phyloP scores from a whole-genome alignment of 2,888 invertebrate species.

The Lottia gigantea region DNA sequence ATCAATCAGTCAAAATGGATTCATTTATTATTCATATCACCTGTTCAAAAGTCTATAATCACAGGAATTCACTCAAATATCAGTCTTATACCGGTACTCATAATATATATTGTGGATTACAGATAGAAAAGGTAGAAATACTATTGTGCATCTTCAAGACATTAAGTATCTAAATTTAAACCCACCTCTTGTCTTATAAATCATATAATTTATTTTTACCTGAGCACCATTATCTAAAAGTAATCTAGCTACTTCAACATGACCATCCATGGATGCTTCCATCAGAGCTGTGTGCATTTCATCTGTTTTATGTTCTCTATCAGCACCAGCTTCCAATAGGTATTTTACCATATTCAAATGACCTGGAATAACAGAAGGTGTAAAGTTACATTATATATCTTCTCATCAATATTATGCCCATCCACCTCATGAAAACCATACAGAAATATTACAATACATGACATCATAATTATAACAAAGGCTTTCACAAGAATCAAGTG shows the following conservation, averaged over 20 bases:
- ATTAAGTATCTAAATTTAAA: neutral
- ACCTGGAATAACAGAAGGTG: conserved; percentile 65
- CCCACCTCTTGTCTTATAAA: neutral
- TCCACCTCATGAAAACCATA: too few species aligned
- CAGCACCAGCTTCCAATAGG: conserved; percentile 93
- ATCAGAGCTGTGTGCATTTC: conserved; percentile 99
- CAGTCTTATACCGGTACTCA: too few species aligned
- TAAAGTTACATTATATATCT: too few species aligned
- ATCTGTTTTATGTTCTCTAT: conserved; percentile 97
- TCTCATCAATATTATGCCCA: too few species aligned
- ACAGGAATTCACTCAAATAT: neutral
- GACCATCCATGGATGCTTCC: conserved; percentile 99
- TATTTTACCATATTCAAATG: conserved; percentile 97
- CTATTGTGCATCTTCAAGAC: too few species aligned
- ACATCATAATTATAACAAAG: too few species aligned
- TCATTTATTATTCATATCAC: neutral
- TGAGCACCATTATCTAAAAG: conserved; percentile 97
- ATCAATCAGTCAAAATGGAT: too few species aligned
- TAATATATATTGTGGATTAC: too few species aligned
- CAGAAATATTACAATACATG: too few species aligned
- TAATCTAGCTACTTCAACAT: conserved; percentile 95
- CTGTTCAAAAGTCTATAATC: too few species aligned
- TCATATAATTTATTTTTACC: conserved; percentile 64
- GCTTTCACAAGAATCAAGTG: too few species aligned
- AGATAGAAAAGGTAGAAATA: too few species aligned